These are phyloP conservation scores for Teinopalpus imperialis DNA, from an alignment of 2,888 invertebrate species.

Conservation along the genomic window DNA sequence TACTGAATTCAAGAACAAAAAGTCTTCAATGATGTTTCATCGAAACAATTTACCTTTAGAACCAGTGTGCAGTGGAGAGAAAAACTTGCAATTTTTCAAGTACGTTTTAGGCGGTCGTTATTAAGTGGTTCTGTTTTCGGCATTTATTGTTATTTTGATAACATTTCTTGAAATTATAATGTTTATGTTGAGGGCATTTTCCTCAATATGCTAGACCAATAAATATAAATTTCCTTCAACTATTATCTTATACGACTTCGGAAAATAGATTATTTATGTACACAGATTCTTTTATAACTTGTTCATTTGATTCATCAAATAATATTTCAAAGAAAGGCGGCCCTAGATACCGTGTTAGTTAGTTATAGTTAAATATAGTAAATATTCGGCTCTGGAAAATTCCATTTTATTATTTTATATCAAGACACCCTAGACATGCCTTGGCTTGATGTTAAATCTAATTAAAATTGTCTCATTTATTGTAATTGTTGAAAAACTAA, in stretches of 20 bases:
- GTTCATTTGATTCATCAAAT: too few relatives aligned
- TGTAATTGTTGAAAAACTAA: too few relatives aligned
- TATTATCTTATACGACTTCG: too few relatives aligned
- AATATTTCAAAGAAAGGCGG: too few relatives aligned
- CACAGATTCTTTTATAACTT: too few relatives aligned
- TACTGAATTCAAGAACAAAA: conserved; percentile 5
- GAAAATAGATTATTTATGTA: too few relatives aligned
- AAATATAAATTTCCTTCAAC: too few relatives aligned
- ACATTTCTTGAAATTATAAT: conserved; percentile 1
- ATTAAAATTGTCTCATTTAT: too few relatives aligned
- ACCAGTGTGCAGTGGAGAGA: conserved; percentile 14
- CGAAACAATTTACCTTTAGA: conserved; percentile 2
- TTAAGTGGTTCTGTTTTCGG: conserved; percentile 8
- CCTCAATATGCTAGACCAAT: too few relatives aligned
- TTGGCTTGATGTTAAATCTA: conserved; percentile 5
- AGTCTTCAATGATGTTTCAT: conserved; percentile 7
- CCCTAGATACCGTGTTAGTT: too few relatives aligned
- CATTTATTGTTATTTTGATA: background rate
- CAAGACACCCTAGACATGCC: background rate
- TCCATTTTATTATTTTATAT: conserved; percentile 12
- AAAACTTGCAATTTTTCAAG: conserved; percentile 17
- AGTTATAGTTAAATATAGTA: too few relatives aligned
- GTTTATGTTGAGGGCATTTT: too few relatives aligned
- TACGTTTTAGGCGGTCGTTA: conserved; percentile 6
- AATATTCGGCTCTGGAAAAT: conserved; percentile 12